Evolutionary conservation across 2,888 invertebrate species (phyloP), one percentile per base, ranked within the genome.

Genomic region (Automeris io): DNA sequence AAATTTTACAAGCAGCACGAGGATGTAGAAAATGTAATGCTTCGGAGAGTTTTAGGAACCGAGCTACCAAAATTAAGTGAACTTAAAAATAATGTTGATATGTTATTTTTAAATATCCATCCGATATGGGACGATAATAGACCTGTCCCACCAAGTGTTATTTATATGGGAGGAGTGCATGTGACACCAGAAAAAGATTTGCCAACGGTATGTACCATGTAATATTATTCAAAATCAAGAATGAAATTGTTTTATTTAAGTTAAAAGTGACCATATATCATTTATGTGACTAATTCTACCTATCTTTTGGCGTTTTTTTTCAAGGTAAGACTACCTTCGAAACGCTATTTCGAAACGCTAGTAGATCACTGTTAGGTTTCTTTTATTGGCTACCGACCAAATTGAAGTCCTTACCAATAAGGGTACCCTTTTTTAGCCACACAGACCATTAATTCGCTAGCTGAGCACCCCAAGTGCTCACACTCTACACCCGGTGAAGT

Each of bases 81-180:
- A 7, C 34, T 60, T 2, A 40, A 24, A 2, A 45, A 54, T 29
- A 58, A 54, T 39, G 41, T 61, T 6, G 46, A 49, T 16, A 47
- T 61, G 50, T 31, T 61, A 2, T 54, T 59, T 36, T 13, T 61
- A 12, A 54, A 52, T 22, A 39, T 46, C 3, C 42, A 55, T 42
- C 47, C 53, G 5, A 33, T 61, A 5, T 61, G 59, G 59, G 45
- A 45, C n/a, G 42, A 47, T 4, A 59, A 57, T 40, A 47, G 51
- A 7, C 57, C 59, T 1, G 48, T 55, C 0, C 57, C 59, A 4
- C 51, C 57, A 1, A 52, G 46, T 40, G 52, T 73, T 1, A 22
- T 70, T 2, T 63, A 60, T 35, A 51, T 70, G 34, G 68, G 68
- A 3, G 70, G 72, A 1, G 48, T 73, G 18, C 67, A 69, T 39